Evolutionary conservation across 2,797 vertebrate species (phyloP).

Genomic region (Gallirallus australis): DNA sequence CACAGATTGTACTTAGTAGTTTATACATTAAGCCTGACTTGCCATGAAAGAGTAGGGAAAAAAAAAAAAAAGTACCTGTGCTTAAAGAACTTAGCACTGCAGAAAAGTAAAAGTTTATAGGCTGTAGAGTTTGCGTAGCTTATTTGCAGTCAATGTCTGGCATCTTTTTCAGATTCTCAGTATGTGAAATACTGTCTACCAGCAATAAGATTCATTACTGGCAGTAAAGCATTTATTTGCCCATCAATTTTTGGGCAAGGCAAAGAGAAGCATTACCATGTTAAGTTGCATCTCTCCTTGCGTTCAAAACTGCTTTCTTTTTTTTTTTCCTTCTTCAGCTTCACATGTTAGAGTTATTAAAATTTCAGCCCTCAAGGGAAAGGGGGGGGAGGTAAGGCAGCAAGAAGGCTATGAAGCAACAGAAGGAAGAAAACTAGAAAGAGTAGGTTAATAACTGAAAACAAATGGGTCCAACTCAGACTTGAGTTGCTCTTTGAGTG

Average conservation of each 20-base stretch:
- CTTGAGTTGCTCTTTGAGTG: background rate
- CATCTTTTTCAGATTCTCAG: background rate
- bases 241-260: background rate
- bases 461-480: background rate
- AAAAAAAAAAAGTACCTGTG: background rate
- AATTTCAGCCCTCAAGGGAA: background rate
- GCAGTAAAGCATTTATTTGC: background rate
- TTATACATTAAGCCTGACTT: background rate
- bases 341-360: constrained; percentile 22
- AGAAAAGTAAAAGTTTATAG: background rate
- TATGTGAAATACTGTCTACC: background rate
- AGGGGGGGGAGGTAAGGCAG: background rate
- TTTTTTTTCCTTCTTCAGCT: background rate
- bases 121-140: background rate
- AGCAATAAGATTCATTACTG: background rate
- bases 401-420: background rate
- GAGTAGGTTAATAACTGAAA: background rate
- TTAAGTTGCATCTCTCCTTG: background rate
- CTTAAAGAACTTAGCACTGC: background rate
- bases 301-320: background rate
- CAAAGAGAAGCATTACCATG: background rate
- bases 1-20: background rate
- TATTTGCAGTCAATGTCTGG: background rate
- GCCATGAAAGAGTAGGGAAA: background rate
- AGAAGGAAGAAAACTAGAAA: background rate